Conservation (phyloP, 2,888 invertebrate genomes). For the Cheilosia soror region DNA sequence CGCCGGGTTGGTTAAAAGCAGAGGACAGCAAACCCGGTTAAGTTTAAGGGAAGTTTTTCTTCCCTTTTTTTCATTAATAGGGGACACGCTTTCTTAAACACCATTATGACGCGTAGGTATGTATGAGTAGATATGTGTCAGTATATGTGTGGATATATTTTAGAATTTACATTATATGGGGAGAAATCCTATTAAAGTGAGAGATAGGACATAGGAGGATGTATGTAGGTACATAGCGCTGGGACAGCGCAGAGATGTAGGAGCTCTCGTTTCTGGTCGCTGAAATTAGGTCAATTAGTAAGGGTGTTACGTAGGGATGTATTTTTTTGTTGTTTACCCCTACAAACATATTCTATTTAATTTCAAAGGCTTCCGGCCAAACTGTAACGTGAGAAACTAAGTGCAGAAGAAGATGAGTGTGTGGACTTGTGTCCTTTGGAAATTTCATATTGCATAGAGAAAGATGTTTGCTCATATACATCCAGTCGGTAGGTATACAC, state of each 20-base stretch:
- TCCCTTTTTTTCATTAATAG: not conserved
- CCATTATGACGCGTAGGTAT: no score
- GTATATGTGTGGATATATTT: conserved; percentile 5
- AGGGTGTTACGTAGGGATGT: conserved; percentile 15
- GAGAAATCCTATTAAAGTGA: not conserved
- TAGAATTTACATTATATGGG: conserved; percentile 16
- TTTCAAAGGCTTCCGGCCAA: conserved; percentile 17
- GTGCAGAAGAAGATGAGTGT: conserved; percentile 29
- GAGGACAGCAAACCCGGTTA: conserved; percentile 33
- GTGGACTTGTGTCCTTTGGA: conserved; percentile 1
- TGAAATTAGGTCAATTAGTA: conserved; percentile 61
- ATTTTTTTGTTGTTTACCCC: not conserved
- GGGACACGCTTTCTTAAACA: not conserved
- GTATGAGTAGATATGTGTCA: no score
- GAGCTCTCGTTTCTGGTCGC: conserved; percentile 43
- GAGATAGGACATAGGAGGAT: not conserved
- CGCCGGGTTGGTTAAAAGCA: conserved; percentile 30
- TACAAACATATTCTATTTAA: not conserved
- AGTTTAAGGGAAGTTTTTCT: conserved; percentile 8
- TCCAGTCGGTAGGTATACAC: no score
- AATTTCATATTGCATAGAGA: not conserved
- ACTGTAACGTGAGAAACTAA: conserved; percentile 44
- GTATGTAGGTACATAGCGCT: not conserved
- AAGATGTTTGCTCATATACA: not conserved
- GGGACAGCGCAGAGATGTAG: conserved; percentile 10